These are phyloP conservation scores for Myrmophylax atrothorax DNA, from an alignment of 2,113 vertebrate species.

Conservation along the genomic window DNA sequence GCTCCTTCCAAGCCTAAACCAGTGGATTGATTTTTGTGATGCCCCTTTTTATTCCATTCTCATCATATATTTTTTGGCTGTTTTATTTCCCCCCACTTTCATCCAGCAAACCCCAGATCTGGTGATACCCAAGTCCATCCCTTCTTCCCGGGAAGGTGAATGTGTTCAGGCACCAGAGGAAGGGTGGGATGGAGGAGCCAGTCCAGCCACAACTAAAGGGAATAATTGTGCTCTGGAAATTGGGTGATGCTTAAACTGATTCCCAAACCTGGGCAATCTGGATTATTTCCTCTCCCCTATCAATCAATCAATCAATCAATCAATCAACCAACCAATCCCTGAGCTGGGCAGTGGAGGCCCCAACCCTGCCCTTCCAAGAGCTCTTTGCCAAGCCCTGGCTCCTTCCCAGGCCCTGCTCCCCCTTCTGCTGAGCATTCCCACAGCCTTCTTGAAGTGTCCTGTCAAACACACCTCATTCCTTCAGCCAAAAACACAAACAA, in stretches of 20 bases:
- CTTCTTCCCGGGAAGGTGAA: not conserved
- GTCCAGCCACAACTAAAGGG: not conserved
- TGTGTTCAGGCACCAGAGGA: not conserved
- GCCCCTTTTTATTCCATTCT: not conserved
- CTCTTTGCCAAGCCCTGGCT: not conserved
- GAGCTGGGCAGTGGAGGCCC: not conserved
- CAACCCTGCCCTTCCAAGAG: not conserved
- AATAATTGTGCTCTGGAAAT: not conserved
- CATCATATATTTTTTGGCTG: not conserved
- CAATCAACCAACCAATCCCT: not conserved
- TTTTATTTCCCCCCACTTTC: not conserved
- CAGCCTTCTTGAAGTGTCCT: conserved; percentile 37
- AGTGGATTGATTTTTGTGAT: not conserved
- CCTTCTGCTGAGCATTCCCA: conserved; percentile 38
- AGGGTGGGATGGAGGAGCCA: not conserved
- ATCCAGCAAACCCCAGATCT: not conserved
- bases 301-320: not conserved
- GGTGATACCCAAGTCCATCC: not conserved
- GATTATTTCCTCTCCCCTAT: not conserved
- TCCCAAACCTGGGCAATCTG: not conserved
- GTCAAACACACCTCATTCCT: conserved; percentile 40
- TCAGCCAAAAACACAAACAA: conserved; percentile 39
- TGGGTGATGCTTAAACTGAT: not conserved
- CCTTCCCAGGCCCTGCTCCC: conserved; percentile 30
- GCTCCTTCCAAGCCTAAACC: too few species aligned